Evolutionary conservation across 2,888 invertebrate genomes (phyloP).

Genomic region (Cheilosia impressa): DNA sequence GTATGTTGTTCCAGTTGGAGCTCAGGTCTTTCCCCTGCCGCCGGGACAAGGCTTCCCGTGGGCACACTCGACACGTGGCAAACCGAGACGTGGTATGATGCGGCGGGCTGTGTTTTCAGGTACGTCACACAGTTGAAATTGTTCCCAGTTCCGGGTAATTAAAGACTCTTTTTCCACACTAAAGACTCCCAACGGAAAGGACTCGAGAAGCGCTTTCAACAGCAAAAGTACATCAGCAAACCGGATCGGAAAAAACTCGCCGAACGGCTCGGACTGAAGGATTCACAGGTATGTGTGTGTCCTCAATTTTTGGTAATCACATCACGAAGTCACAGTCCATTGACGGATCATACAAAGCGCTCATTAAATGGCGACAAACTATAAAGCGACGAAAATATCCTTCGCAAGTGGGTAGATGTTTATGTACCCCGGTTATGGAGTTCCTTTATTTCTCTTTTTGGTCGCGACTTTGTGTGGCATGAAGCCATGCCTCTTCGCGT

Average conservation of each 20-base stretch:
- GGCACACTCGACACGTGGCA: slow-evolving; percentile 95
- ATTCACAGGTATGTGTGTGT: slow-evolving; percentile 93
- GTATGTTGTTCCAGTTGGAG: slow-evolving; percentile 83
- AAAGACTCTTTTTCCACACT: not conserved
- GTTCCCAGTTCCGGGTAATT: not conserved
- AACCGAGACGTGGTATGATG: slow-evolving; percentile 98
- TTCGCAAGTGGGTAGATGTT: slow-evolving; percentile 1
- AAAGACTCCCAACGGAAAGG: slow-evolving; percentile 96
- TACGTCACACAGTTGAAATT: slow-evolving; percentile 75
- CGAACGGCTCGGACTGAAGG: slow-evolving; percentile 97
- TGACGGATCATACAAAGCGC: slow-evolving; percentile 58
- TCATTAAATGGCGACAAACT: slow-evolving; percentile 54
- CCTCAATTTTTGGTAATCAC: slow-evolving; percentile 34
- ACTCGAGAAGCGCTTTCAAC: slow-evolving; percentile 96
- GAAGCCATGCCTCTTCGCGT: slow-evolving; percentile 61
- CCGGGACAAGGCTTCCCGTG: slow-evolving; percentile 90
- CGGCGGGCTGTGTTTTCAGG: slow-evolving; percentile 96
- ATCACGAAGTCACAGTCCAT: slow-evolving; percentile 66
- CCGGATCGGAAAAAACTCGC: slow-evolving; percentile 98
- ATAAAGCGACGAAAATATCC: slow-evolving; percentile 20
- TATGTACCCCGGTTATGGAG: slow-evolving; percentile 8
- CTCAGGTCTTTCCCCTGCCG: slow-evolving; percentile 87
- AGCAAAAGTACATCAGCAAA: slow-evolving; percentile 99
- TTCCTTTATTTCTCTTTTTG: slow-evolving; percentile 38
- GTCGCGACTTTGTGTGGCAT: slow-evolving; percentile 36